Evolutionary conservation across 2,113 vertebrate genomes (phyloP).

Genomic region (zebrafish (Danio rerio)): GRCz12tu NC_133189.1:41544001-41544500

Average conservation of each 20-base stretch:
- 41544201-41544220: slow-evolving; percentile 20
- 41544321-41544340: slow-evolving; percentile 19
- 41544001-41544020: slow-evolving; percentile 23
- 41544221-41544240: slow-evolving; percentile 4
- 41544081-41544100: slow-evolving; percentile 44
- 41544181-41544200: neutral
- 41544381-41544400: neutral
- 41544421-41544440: too few relatives aligned
- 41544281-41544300: neutral
- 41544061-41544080: slow-evolving; percentile 10
- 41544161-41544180: neutral
- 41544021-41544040: neutral
- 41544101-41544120: slow-evolving; percentile 30
- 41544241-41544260: neutral
- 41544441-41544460: neutral
- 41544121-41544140: slow-evolving; percentile 27
- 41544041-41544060: neutral
- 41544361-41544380: neutral
- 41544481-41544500: too few relatives aligned
- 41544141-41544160: neutral
- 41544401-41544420: too few relatives aligned
- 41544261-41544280: neutral
- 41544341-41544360: slow-evolving; percentile 9
- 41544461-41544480: neutral
- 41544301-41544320: neutral